Evolutionary conservation across 2,113 vertebrate genomes (phyloP).

Genomic region (Chinchilla lanigera): DNA sequence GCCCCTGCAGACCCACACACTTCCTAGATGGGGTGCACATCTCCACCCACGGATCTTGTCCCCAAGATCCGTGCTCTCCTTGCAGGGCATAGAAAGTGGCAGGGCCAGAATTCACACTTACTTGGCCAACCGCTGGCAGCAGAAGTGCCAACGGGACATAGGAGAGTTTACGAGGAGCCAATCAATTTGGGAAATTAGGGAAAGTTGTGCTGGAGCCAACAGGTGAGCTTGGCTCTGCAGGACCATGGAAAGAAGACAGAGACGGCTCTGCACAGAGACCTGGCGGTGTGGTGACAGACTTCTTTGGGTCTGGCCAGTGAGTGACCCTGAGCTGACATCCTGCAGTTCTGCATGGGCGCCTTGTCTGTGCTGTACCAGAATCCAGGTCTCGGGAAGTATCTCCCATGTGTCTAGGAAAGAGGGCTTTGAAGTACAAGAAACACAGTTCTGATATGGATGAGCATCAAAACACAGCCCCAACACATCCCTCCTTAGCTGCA

Average conservation of each 20-base stretch:
- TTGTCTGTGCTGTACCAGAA: neutral
- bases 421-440: neutral
- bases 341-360: no score
- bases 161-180: neutral
- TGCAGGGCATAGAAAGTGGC: no score
- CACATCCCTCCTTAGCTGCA: neutral
- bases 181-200: neutral
- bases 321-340: neutral
- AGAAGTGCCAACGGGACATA: no score
- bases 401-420: neutral
- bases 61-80: neutral
- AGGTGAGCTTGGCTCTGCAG: neutral
- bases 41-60: rapidly evolving
- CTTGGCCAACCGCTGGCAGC: neutral
- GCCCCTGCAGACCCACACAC: neutral
- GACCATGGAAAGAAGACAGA: neutral
- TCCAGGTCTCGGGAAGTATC: neutral
- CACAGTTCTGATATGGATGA: no score
- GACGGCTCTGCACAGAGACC: neutral
- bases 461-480: no score
- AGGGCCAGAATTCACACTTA: neutral
- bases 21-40: neutral
- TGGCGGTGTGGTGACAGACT: neutral
- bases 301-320: no score
- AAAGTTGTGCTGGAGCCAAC: neutral